A percentile compares a stretch with the other conserved stretches of the same genome.
phyloP scores from a whole-genome alignment of 2,113 vertebrate species.

The Anas platyrhynchos region DNA sequence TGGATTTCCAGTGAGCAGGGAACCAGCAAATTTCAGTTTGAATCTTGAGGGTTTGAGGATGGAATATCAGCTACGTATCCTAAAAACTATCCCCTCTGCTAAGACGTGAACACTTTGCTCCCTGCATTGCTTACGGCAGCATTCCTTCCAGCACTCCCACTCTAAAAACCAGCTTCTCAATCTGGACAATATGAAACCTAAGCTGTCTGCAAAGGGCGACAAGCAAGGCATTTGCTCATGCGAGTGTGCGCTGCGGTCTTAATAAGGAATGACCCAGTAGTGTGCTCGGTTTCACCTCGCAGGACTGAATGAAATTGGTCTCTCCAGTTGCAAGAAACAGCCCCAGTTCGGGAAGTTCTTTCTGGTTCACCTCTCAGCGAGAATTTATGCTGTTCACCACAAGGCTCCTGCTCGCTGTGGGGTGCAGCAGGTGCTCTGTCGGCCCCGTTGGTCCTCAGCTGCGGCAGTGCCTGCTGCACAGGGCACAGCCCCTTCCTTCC shows the following conservation, averaged over 20 bases:
- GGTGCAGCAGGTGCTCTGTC: not conserved
- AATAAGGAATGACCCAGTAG: not conserved
- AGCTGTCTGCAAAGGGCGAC: conserved; percentile 13
- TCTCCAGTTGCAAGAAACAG: not conserved
- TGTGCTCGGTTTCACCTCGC: not conserved
- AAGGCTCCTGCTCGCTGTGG: not conserved
- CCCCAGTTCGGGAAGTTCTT: not conserved
- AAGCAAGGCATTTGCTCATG: conserved; percentile 9
- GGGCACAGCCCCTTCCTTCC: not conserved
- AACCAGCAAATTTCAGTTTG: not conserved
- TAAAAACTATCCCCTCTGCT: not conserved
- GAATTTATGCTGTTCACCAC: not conserved
- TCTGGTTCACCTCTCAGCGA: not conserved
- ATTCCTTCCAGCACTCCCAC: conserved; percentile 28
- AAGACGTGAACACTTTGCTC: not conserved
- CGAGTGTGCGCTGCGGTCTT: not conserved
- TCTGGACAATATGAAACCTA: conserved; percentile 28
- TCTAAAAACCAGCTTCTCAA: conserved; percentile 42
- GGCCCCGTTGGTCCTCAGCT: not conserved
- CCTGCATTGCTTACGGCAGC: conserved; percentile 10
- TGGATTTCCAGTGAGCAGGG: not conserved
- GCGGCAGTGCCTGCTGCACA: not conserved
- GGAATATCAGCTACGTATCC: not conserved
- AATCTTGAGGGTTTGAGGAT: not conserved
- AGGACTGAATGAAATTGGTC: not conserved